These are phyloP conservation scores for Drosophila lacertosa DNA, from an alignment of 1,140 invertebrate species.

Conservation along the genomic window DNA sequence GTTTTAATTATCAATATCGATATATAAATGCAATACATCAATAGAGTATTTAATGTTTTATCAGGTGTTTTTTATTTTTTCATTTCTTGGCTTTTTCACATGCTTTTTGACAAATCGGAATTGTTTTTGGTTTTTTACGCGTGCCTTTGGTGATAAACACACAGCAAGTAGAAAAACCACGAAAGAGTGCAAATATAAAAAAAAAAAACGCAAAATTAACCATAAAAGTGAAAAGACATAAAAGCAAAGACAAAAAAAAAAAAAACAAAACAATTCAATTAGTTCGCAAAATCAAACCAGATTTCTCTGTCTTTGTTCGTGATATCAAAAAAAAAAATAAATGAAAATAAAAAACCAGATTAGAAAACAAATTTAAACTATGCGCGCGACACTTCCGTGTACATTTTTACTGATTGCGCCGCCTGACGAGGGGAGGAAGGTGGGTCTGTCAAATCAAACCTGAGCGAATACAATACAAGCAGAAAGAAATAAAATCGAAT, in stretches of 20 bases:
- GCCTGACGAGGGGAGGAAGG: not conserved
- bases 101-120: slow-evolving; percentile 16
- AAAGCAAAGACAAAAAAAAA: not conserved
- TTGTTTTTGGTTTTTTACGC: slow-evolving; percentile 6
- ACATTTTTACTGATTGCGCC: slow-evolving; percentile 25
- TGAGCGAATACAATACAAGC: slow-evolving; percentile 9
- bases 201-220: not conserved
- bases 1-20: too few species aligned
- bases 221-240: slow-evolving; percentile 1
- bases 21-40: too few species aligned
- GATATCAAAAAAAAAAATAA: slow-evolving; percentile 29
- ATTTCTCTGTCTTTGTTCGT: slow-evolving; percentile 27
- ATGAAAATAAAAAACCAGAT: slow-evolving; percentile 29
- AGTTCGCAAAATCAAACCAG: slow-evolving; percentile 38
- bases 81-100: slow-evolving; percentile 2
- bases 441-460: not conserved
- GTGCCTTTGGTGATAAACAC: slow-evolving; percentile 10
- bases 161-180: not conserved
- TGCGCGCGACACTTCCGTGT: slow-evolving; percentile 40
- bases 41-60: not conserved
- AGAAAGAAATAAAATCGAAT: slow-evolving; percentile 2
- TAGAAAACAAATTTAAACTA: slow-evolving; percentile 48
- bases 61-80: not conserved
- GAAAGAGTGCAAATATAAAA: not conserved
- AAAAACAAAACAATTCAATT: slow-evolving; percentile 22